phyloP scores from a whole-genome alignment of 2,797 vertebrate genomes.

The Ctenochaetus hawaiiensis region DNA sequence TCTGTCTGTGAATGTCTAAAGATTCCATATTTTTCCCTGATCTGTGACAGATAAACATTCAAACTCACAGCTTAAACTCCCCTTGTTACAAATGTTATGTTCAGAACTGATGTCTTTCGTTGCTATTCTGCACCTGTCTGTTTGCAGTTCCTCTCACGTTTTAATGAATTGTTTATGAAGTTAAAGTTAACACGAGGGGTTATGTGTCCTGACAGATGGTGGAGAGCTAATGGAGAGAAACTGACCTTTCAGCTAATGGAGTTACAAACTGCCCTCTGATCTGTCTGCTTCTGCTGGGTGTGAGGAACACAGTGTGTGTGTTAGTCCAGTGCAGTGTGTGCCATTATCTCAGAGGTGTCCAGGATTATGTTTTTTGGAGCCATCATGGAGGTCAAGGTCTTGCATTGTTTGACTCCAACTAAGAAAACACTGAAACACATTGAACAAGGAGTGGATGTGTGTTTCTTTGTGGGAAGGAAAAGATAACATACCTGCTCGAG shows the following conservation, averaged over 20 bases:
- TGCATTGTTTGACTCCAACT: slow-evolving; percentile 8
- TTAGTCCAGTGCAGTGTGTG: slow-evolving; percentile 1
- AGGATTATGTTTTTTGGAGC: not conserved
- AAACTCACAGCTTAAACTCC: not conserved
- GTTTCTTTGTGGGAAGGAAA: not conserved
- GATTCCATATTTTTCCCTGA: slow-evolving; percentile 16
- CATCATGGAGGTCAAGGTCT: not conserved
- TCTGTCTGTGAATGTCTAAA: slow-evolving; percentile 11
- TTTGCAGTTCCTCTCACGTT: slow-evolving; percentile 39
- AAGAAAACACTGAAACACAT: slow-evolving; percentile 4
- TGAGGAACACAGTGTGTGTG: not conserved
- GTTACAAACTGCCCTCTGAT: slow-evolving; percentile 59
- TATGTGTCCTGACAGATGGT: slow-evolving; percentile 51
- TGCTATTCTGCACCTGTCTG: slow-evolving; percentile 15
- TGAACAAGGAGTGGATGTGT: not conserved
- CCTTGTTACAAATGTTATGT: slow-evolving; percentile 18
- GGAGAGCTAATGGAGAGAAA: slow-evolving; percentile 54
- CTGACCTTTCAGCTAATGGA: slow-evolving; percentile 64
- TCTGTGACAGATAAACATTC: slow-evolving; percentile 17
- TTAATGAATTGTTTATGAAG: slow-evolving; percentile 59
- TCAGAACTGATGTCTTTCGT: slow-evolving; percentile 33
- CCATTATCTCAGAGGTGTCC: not conserved
- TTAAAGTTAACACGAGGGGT: slow-evolving; percentile 48
- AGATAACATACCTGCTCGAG: not conserved
- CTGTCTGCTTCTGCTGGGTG: slow-evolving; percentile 9